Base-by-base conservation (phyloP, 2,888 invertebrate species). In the Ormyrus nitidulus region DNA sequence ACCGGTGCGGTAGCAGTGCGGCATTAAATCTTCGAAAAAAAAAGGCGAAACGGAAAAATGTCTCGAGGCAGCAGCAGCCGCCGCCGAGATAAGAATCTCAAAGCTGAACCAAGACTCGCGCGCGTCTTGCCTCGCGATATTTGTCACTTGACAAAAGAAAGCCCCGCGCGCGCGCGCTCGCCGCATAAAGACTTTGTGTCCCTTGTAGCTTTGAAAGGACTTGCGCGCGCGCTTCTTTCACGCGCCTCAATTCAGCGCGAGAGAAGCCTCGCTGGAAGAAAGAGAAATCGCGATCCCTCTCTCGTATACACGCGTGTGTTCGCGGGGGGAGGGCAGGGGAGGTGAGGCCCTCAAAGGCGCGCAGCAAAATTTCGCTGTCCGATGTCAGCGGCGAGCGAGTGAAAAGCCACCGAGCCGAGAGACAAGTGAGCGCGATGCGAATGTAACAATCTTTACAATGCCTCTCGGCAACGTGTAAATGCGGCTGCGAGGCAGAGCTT, bases 121-220 rank as follows among this genome's bases (percentile, higher is more conserved):
- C 51, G 11, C 46, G 56, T 44, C 58, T 69, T 11, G 79, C 46
- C 64, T 61, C 54, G 74, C 58, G 79, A 74, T 79, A 79, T 74
- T 79, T 79, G 79, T 74, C 79, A 79, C 73, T 81, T 79, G 75
- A 77, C 78, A 66, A 77, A 74, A 68, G 82, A 68, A 48, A 65
- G 34, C 34, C 53, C 56, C 44, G 51, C 64, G 19, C 19, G 19
- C 19, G 19, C 34, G 34, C 34, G 34, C 34, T 2, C 34, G 34
- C 34, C 34, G 66, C 8, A 64, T 66, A 77, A 77, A 77, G 77
- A 72, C 65, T 66, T 10, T 56, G n/a, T 56, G n/a, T 76, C 34
- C 49, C 54, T 34, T 11, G 3, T 0, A 46, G 48, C 64, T 62
- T 65, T 77, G 44, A 77, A 77, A 77, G 77, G 77, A 77, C 51